A percentile compares a stretch with the other conserved stretches of the same genome.
These are phyloP conservation scores for Gryllus longicercus DNA, from an alignment of 2,888 invertebrate species.

Conservation along the genomic window DNA sequence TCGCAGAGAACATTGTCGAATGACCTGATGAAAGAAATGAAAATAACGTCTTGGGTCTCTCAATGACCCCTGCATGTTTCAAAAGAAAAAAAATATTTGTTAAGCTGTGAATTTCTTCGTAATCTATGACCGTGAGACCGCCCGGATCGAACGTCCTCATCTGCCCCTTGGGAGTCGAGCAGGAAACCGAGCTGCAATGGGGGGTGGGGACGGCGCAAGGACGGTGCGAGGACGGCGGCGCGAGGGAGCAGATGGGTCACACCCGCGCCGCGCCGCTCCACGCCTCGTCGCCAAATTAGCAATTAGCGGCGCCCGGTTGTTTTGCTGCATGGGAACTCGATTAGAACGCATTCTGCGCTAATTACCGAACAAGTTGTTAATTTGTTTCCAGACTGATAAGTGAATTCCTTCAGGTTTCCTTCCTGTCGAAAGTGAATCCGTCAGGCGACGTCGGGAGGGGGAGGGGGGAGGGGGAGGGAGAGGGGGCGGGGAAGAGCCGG, in stretches of 20 bases:
- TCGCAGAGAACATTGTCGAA: too few relatives aligned
- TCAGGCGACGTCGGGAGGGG: not conserved
- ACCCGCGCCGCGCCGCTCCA: not conserved
- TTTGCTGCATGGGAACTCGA: not conserved
- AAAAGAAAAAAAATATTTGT: too few relatives aligned
- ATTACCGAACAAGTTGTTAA: slow-evolving; percentile 17
- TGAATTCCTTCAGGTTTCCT: slow-evolving; percentile 17
- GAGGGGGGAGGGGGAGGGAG: not conserved
- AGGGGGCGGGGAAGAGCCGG: not conserved
- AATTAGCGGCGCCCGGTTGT: not conserved
- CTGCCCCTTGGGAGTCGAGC: too few relatives aligned
- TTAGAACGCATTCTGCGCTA: slow-evolving; percentile 17
- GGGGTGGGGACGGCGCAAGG: not conserved
- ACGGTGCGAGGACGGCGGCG: not conserved
- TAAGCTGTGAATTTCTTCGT: too few relatives aligned
- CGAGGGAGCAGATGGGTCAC: not conserved
- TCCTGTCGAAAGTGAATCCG: slow-evolving; percentile 17
- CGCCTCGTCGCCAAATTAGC: not conserved
- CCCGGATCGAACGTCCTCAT: too few relatives aligned
- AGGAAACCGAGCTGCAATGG: too few relatives aligned
- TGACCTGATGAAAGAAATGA: too few relatives aligned
- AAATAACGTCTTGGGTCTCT: too few relatives aligned
- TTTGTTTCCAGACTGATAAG: slow-evolving; percentile 6
- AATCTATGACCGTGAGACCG: too few relatives aligned
- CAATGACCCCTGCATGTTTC: too few relatives aligned